Evolutionary conservation across 1,140 invertebrate genomes (phyloP).

Genomic region (Scaptodrosophila lebanonensis): DNA sequence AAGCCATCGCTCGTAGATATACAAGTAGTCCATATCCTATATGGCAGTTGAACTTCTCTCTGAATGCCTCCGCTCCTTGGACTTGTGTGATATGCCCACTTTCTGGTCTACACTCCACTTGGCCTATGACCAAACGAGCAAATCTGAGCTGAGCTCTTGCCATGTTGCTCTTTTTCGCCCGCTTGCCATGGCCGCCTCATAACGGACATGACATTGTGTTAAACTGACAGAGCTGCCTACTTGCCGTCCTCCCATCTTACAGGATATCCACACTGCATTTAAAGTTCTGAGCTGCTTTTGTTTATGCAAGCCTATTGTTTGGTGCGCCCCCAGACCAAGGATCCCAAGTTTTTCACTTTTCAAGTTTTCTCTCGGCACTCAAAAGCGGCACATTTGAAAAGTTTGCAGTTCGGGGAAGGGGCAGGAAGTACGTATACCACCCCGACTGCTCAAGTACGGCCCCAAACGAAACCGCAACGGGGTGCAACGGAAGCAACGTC

Average conservation of each 20-base stretch:
- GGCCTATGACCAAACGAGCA: constrained; percentile 62
- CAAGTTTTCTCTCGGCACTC: constrained; percentile 34
- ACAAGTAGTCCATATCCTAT: too few relatives aligned
- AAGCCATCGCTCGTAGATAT: neutral
- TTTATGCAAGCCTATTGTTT: constrained; percentile 13
- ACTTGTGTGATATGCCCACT: constrained; percentile 33
- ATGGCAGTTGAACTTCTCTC: constrained; percentile 11
- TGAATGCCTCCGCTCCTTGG: neutral
- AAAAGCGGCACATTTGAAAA: neutral
- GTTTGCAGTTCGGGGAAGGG: too few relatives aligned
- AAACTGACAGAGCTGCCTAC: constrained; percentile 61
- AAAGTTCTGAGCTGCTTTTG: constrained; percentile 23
- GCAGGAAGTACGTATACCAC: neutral
- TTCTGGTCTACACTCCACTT: constrained; percentile 39
- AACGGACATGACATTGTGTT: constrained; percentile 67
- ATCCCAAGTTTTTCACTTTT: constrained; percentile 49
- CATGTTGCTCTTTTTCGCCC: constrained; percentile 53
- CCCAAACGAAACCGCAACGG: neutral
- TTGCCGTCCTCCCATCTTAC: too few relatives aligned
- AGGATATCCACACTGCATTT: too few relatives aligned
- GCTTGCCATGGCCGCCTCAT: constrained; percentile 26
- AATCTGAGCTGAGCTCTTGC: constrained; percentile 65
- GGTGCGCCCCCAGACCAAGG: constrained; percentile 2
- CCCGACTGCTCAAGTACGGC: constrained; percentile 5
- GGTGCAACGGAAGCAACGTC: neutral